Conservation (phyloP, 2,888 invertebrate genomes). For the Axea sp. region DNA sequence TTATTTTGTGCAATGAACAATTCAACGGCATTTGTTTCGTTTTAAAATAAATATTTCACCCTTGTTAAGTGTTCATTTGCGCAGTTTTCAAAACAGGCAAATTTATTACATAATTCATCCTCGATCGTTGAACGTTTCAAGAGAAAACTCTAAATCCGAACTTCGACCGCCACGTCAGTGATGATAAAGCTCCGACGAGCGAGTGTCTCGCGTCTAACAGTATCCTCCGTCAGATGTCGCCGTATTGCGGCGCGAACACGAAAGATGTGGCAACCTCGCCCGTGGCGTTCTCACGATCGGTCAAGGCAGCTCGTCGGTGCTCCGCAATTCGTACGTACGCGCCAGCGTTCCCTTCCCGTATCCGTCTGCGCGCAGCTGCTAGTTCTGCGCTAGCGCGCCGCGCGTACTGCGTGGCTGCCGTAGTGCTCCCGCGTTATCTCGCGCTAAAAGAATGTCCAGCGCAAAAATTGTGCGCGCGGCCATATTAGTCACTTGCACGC, state of each 20-base stretch:
- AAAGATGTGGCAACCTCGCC: constrained; percentile 49
- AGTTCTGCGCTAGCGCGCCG: constrained; percentile 71
- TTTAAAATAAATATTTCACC: too few species aligned
- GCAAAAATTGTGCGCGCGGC: constrained; percentile 72
- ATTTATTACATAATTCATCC: too few species aligned
- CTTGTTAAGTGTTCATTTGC: too few species aligned
- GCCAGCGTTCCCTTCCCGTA: constrained; percentile 3
- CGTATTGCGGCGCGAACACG: not conserved
- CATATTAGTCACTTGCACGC: constrained; percentile 75
- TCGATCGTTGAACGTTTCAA: too few species aligned
- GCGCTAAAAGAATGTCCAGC: constrained; percentile 70
- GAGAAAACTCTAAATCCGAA: too few species aligned
- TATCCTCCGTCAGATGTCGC: too few species aligned
- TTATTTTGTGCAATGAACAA: too few species aligned
- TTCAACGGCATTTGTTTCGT: too few species aligned
- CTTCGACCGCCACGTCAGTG: too few species aligned
- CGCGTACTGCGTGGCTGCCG: constrained; percentile 32
- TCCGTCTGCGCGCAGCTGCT: not conserved
- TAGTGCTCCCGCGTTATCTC: constrained; percentile 46
- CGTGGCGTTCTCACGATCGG: constrained; percentile 46
- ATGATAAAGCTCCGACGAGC: too few species aligned
- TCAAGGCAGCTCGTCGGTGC: constrained; percentile 50
- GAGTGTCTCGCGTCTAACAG: too few species aligned
- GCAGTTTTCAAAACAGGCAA: too few species aligned
- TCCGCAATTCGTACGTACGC: constrained; percentile 36